Conservation (phyloP, 2,797 vertebrate genomes). For the Distichodus sexfasciatus region DNA sequence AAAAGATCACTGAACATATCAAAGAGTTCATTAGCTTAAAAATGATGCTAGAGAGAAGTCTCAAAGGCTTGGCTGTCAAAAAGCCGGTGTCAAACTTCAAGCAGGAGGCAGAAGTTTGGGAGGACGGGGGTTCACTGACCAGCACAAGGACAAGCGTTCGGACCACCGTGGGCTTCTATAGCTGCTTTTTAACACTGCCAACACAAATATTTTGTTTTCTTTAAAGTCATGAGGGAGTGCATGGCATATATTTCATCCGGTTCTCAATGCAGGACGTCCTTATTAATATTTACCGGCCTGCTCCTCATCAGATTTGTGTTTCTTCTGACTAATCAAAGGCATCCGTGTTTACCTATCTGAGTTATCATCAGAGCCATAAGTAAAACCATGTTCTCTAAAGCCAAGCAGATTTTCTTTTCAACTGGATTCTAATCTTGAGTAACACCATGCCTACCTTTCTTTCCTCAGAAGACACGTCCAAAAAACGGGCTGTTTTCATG, state of each 20-base stretch:
- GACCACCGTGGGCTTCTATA: background rate
- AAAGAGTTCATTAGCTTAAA: too few relatives aligned
- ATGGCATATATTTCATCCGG: background rate
- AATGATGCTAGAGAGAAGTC: too few relatives aligned
- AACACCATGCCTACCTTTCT: background rate
- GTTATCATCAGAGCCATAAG: conserved; percentile 34
- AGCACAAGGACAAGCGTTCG: background rate
- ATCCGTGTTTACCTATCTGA: conserved; percentile 26
- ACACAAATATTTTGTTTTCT: conserved; percentile 19
- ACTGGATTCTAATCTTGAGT: background rate
- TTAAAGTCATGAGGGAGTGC: conserved; percentile 6
- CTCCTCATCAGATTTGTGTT: background rate
- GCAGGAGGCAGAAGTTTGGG: background rate
- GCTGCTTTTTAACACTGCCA: background rate
- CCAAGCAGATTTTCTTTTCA: conserved; percentile 28
- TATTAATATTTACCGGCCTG: conserved; percentile 18
- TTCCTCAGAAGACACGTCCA: background rate
- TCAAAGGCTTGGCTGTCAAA: too few relatives aligned
- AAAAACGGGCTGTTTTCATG: background rate
- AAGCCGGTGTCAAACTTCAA: background rate
- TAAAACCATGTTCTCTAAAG: conserved; percentile 32
- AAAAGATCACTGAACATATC: too few relatives aligned
- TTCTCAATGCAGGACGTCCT: background rate
- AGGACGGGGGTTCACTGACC: background rate
- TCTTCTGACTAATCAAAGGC: background rate